phyloP scores from a whole-genome alignment of 2,797 vertebrate genomes.

The Carduelis carduelis region DNA sequence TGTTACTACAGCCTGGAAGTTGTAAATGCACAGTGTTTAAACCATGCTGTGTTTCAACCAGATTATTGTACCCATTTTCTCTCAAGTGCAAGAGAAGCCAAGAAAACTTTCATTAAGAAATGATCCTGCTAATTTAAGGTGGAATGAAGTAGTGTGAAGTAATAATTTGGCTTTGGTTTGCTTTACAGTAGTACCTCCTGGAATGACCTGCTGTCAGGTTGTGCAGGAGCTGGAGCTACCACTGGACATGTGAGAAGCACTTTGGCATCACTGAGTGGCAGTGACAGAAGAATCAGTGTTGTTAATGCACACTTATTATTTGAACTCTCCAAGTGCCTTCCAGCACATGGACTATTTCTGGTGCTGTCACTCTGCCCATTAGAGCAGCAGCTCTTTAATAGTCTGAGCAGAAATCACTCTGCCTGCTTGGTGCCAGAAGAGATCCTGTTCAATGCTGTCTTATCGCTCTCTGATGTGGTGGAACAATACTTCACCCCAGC shows the following conservation, averaged over 20 bases:
- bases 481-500: background rate
- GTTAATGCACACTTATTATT: background rate
- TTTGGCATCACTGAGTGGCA: background rate
- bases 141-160: background rate
- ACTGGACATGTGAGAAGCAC: background rate
- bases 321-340: background rate
- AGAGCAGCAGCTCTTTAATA: background rate
- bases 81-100: background rate
- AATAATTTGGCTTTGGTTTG: constrained; percentile 18
- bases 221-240: background rate
- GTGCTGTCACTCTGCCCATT: background rate
- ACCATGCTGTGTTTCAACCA: background rate
- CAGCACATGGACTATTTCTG: background rate
- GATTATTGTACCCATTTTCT: background rate
- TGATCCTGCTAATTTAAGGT: background rate
- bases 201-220: background rate
- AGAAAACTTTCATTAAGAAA: constrained; percentile 15
- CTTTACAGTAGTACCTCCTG: background rate
- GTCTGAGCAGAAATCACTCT: background rate
- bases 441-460: background rate
- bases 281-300: background rate
- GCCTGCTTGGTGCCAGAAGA: background rate
- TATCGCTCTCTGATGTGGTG: background rate
- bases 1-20: background rate
- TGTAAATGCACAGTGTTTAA: background rate